Base-by-base conservation (phyloP, 2,888 invertebrate species). In the Orthosia gothica region DNA sequence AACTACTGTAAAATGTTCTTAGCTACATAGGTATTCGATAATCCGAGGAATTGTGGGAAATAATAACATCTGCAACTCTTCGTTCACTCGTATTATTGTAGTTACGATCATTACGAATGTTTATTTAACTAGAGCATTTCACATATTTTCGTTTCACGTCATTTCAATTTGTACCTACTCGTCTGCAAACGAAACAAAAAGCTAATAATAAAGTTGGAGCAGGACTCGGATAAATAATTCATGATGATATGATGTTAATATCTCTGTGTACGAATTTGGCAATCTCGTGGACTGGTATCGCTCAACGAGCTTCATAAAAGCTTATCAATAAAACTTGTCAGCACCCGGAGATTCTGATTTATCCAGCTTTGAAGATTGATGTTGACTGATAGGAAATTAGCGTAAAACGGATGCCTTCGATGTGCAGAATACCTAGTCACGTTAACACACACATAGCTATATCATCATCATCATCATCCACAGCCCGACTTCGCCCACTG, bases 21-120 rank as follows among this genome's bases (percentile, higher is more conserved):
- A 52, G 9, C 45, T 63, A 52, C 26, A 15, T 23, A 54, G 20
- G 40, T 40, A 40, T 49, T 32, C 40, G 15, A 69, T 67, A 74
- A 40, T 69, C 20, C n/a, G 18, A 57, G 50, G 26, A 77, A 83
- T 63, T 64, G 47, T 83, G 55, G 52, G 1, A 67, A 79, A 74
- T 74, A 61, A 70, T 64, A 83, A 83, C 83, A 86, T 86, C 86
- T 83, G 84, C 72, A 74, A 74, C 26, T 74, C 67, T 70, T 83
- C 84, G 54, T 61, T 80, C 80, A 63, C 59, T 61, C n/a, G 67
- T 81, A 57, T 80, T 84, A 84, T 81, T 84, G 84, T 84, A n/a
- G 81, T 80, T 80, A 64, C 66, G 59, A 61, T 74, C 20, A 74
- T 74, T 83, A 18, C 47, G 32, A 63, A 3, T 73, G 67, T 80